A percentile compares a stretch with the other conserved stretches of the same genome.
These are phyloP conservation scores for Zosterops lateralis DNA, from an alignment of 2,113 vertebrate species.

Conservation along the genomic window DNA sequence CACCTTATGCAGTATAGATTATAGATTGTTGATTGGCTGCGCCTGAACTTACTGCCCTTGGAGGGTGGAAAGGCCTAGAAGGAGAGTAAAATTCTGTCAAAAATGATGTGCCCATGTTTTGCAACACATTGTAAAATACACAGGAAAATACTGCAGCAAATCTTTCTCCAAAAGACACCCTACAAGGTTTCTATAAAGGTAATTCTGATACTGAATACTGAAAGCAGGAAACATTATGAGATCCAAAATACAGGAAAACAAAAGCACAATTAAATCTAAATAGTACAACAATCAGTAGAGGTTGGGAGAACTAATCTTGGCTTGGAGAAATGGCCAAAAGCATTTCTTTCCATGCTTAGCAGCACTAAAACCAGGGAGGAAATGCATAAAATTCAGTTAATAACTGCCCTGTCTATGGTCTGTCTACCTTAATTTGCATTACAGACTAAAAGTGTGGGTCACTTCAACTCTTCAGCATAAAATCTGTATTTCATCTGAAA, in stretches of 20 bases:
- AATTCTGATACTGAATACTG: background rate
- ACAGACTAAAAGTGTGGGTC: background rate
- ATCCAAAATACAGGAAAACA: background rate
- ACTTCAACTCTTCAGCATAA: background rate
- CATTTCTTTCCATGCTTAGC: background rate
- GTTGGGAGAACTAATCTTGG: background rate
- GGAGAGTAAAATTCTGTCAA: background rate
- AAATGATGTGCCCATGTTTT: background rate
- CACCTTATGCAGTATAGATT: background rate
- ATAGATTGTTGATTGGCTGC: background rate
- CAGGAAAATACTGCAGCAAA: background rate
- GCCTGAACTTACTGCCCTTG: background rate
- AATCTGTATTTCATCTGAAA: background rate
- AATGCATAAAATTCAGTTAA: conserved; percentile 7
- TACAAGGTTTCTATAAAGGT: background rate
- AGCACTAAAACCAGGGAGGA: background rate
- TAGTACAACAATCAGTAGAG: background rate
- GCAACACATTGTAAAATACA: background rate
- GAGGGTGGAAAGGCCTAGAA: background rate
- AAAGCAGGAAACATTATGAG: background rate
- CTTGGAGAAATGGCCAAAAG: background rate
- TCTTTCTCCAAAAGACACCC: background rate
- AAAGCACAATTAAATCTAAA: background rate
- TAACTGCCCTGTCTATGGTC: background rate
- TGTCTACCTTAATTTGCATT: background rate